Evolutionary conservation across 2,797 vertebrate genomes (phyloP).

Genomic region (Lagothrix lagotricha): DNA sequence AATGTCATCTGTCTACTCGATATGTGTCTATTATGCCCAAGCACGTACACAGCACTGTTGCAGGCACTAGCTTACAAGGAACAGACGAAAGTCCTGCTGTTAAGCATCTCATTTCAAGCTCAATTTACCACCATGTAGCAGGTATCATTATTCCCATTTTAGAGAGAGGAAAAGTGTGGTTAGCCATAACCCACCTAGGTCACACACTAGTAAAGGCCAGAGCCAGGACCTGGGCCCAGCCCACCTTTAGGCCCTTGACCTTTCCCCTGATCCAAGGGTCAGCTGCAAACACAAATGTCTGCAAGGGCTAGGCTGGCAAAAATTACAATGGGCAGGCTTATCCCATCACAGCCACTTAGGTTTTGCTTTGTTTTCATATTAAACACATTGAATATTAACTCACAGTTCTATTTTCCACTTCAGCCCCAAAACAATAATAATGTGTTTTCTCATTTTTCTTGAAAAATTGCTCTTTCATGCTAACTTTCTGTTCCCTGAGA

Average conservation of each 20-base stretch:
- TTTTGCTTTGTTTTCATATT: background rate
- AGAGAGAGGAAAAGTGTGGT: background rate
- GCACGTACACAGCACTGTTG: rapidly evolving
- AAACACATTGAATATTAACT: background rate
- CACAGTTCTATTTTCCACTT: background rate
- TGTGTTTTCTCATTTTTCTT: background rate
- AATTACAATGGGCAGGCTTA: too few relatives aligned
- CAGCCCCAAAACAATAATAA: background rate
- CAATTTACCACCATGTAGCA: too few relatives aligned
- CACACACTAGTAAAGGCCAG: background rate
- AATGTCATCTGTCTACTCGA: background rate
- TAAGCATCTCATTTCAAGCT: background rate
- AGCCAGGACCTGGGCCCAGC: background rate
- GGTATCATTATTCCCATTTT: background rate
- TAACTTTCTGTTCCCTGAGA: background rate
- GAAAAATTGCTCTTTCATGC: background rate
- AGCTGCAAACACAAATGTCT: background rate
- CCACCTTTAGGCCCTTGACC: background rate
- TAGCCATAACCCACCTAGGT: background rate
- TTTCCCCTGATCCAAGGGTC: background rate
- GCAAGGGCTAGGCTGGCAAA: background rate
- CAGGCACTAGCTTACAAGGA: background rate
- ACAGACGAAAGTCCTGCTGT: background rate
- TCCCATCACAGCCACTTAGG: background rate
- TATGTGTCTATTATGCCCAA: background rate